These are phyloP conservation scores for Todiramphus saurophagus DNA, from an alignment of 2,113 vertebrate species.

Conservation along the genomic window DNA sequence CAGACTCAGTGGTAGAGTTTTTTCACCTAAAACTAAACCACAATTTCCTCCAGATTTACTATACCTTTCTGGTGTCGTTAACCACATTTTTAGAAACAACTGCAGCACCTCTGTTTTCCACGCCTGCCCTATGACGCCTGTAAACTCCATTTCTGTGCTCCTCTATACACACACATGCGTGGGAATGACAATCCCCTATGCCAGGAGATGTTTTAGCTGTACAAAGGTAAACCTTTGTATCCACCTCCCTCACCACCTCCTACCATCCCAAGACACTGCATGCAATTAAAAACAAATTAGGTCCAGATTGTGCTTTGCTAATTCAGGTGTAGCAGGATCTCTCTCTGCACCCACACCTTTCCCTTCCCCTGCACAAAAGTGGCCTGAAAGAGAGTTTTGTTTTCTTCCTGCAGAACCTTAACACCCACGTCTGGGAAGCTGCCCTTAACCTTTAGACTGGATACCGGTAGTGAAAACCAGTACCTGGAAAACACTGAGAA, in stretches of 20 bases:
- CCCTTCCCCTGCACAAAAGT: neutral
- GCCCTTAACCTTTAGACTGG: neutral
- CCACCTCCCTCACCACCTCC: neutral
- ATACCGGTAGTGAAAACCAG: neutral
- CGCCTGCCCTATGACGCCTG: neutral
- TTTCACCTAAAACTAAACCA: slow-evolving; percentile 15
- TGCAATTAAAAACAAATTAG: neutral
- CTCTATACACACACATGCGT: neutral
- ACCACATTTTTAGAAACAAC: neutral
- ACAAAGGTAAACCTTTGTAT: neutral
- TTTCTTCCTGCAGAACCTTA: neutral
- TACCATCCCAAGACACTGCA: neutral
- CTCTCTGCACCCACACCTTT: neutral
- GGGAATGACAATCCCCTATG: neutral
- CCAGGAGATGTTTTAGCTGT: neutral
- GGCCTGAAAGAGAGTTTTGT: neutral
- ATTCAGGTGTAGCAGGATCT: neutral
- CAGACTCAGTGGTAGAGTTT: neutral
- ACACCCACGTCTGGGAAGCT: neutral
- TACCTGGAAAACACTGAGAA: neutral
- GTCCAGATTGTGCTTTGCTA: neutral
- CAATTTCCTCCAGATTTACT: slow-evolving; percentile 31
- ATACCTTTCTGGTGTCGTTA: neutral
- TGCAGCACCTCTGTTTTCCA: neutral
- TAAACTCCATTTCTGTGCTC: neutral